phyloP scores from a whole-genome alignment of 2,797 vertebrate species.

The Glyptemys insculpta region DNA sequence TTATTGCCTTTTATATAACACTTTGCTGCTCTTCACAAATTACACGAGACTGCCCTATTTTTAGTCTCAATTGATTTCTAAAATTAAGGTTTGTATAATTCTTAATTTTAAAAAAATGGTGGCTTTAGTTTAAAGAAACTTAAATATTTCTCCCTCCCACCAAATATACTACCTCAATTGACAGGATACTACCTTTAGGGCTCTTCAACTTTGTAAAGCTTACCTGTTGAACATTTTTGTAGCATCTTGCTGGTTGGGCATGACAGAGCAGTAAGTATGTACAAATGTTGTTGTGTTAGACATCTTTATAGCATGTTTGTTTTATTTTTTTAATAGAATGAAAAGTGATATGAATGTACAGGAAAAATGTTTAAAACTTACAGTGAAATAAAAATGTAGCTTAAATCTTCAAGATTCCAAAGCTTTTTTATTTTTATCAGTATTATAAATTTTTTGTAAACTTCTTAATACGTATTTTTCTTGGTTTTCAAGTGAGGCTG shows the following conservation, averaged over 20 bases:
- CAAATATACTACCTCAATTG: slow-evolving; percentile 86
- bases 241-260: slow-evolving; percentile 72
- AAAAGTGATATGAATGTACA: slow-evolving; percentile 77
- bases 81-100: not conserved
- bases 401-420: slow-evolving; percentile 79
- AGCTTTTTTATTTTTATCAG: slow-evolving; percentile 78
- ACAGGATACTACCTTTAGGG: slow-evolving; percentile 80
- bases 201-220: slow-evolving; percentile 74
- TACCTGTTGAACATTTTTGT: slow-evolving; percentile 71
- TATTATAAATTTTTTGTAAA: slow-evolving; percentile 80
- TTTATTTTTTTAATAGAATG: slow-evolving; percentile 74
- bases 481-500: slow-evolving; percentile 76
- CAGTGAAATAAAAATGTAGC: slow-evolving; percentile 71
- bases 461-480: slow-evolving; percentile 69
- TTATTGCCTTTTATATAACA: slow-evolving; percentile 65
- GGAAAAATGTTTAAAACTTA: slow-evolving; percentile 65
- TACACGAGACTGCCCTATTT: slow-evolving; percentile 21
- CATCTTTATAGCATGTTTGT: slow-evolving; percentile 75
- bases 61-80: slow-evolving; percentile 20
- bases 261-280: slow-evolving; percentile 64
- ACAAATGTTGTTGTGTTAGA: slow-evolving; percentile 44
- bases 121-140: slow-evolving; percentile 52
- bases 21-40: slow-evolving; percentile 64
- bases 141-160: slow-evolving; percentile 26
- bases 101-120: slow-evolving; percentile 29